phyloP scores from a whole-genome alignment of 2,797 vertebrate species.

The Neosilurus hyrtlii region DNA sequence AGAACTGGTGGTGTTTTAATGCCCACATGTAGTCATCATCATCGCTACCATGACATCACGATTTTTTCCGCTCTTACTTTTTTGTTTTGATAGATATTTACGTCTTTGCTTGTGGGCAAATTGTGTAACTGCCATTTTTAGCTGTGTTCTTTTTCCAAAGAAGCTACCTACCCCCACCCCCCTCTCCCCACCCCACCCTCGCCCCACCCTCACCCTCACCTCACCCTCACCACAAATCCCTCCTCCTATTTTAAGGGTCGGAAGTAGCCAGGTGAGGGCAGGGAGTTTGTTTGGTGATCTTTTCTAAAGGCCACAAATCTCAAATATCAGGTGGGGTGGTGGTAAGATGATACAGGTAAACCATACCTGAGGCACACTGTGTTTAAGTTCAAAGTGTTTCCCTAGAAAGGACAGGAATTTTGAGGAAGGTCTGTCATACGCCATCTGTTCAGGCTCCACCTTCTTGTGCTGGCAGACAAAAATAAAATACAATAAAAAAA shows the following conservation, averaged over 20 bases:
- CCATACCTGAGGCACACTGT: constrained; percentile 86
- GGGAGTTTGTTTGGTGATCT: background rate
- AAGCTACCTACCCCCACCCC: no score
- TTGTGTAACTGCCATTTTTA: background rate
- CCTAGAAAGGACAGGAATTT: constrained; percentile 86
- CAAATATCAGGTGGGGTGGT: background rate
- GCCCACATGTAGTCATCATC: background rate
- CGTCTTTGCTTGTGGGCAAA: background rate
- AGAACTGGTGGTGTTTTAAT: background rate
- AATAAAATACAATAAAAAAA: constrained; percentile 6
- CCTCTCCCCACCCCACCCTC: no score
- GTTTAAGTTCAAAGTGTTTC: constrained; percentile 81
- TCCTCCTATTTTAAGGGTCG: background rate
- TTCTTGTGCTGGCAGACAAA: constrained; percentile 75
- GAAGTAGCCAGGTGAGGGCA: no score
- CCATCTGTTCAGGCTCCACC: constrained; percentile 80
- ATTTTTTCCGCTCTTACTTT: background rate
- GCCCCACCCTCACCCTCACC: no score
- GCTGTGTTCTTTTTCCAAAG: background rate
- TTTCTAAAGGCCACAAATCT: constrained; percentile 3
- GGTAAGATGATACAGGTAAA: background rate
- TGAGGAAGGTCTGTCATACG: constrained; percentile 86
- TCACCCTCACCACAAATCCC: no score
- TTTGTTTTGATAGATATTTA: background rate
- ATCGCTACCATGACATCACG: background rate